A percentile compares a stretch with the other conserved stretches of the same genome.
Evolutionary conservation across 2,888 invertebrate species (phyloP).

Genomic region (Ypsolopha scabrella): DNA sequence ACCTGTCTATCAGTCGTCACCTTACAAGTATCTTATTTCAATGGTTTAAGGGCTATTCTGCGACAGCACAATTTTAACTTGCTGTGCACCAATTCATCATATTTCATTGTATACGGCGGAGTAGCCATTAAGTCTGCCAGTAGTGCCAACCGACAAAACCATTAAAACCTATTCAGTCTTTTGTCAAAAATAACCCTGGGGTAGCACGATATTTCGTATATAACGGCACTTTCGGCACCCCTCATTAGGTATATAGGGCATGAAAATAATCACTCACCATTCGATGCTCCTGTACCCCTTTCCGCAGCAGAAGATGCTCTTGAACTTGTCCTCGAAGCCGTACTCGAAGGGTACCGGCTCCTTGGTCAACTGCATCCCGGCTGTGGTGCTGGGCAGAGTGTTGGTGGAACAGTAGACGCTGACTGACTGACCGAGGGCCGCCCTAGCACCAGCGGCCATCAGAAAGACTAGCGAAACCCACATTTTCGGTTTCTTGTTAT

Average conservation of each 20-base stretch:
- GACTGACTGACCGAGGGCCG: background rate
- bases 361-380: conserved; percentile 80
- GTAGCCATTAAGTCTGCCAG: no score
- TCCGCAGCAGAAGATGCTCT: conserved; percentile 82
- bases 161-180: no score
- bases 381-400: conserved; percentile 67
- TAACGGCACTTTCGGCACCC: no score
- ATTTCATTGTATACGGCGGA: no score
- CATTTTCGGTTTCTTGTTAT: conserved; percentile 33
- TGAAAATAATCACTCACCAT: conserved; percentile 70
- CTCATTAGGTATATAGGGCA: no score
- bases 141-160: no score
- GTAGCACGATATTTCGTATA: no score
- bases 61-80: no score
- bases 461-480: conserved; percentile 27
- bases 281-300: conserved; percentile 83
- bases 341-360: conserved; percentile 77
- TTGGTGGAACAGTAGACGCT: conserved; percentile 71
- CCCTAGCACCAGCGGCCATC: conserved; percentile 13
- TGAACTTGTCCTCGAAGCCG: conserved; percentile 77
- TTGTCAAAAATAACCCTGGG: no score
- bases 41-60: no score
- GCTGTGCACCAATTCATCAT: no score
- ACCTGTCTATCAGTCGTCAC: conserved; percentile 67
- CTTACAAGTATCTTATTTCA: no score